Base-by-base conservation (phyloP, 2,888 invertebrate genomes). In the Linnaemya tessellans region DNA sequence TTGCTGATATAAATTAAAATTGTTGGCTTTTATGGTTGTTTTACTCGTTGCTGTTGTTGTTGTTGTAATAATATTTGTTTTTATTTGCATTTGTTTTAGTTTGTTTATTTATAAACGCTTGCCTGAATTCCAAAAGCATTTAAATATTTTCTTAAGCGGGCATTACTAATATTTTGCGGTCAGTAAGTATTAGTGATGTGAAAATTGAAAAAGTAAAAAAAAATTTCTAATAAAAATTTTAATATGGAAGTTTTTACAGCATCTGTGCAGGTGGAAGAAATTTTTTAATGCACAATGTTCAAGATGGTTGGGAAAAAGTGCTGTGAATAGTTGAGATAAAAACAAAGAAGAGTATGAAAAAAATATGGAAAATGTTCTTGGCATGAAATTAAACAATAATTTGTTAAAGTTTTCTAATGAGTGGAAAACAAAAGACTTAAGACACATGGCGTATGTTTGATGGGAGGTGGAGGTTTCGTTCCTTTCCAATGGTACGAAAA, bases 81-180 rank as follows among this genome's bases (percentile, higher is more conserved):
- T 13, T 25, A 65, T 75, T 75, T 65, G 15, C 75, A 54, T 75
- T 64, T 64, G 10, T 43, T 58, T 58, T 49, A 46, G 49, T 74
- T 80, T 80, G 58, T 67, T 67, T 56, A 49, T 41, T 68, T 54
- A 30, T 49, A 67, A 73, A 80, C 73, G 80, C 80, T 80, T 30
- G 35, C n/a, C 30, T 70, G 64, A 10, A 58, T 43, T 41, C n/a
- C 38, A 49, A 71, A 77, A 77, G 71, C 65, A 71, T 71, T 56
- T 82, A 73, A 58, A 73, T 78, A 77, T 83, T 71, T 78, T 71
- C 51, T 41, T 83, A 78, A 65, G 60, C 78, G 73, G 62, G 74
- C 81, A 79, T 83, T 71, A 71, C 80, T 79, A 78, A 81, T 77
- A 79, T 79, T 87, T 87, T 87, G 67, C 87, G 87, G 87, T 87